Evolutionary conservation across 2,888 invertebrate genomes (phyloP).

Genomic region (Andrena flavipes): DNA sequence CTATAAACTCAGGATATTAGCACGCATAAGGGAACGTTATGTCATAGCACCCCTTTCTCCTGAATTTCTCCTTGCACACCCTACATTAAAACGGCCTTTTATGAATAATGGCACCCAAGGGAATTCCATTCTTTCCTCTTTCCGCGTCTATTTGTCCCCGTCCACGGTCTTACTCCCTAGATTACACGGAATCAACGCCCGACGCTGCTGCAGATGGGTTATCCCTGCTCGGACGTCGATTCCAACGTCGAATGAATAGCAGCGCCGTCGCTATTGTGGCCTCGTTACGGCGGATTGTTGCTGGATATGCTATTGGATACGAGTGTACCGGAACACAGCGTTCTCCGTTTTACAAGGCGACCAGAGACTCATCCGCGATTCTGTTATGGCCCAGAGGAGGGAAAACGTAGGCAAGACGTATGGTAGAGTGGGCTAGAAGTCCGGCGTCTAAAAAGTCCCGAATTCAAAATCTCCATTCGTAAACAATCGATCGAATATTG

Average conservation of each 20-base stretch:
- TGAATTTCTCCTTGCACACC: not conserved
- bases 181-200: slow-evolving; percentile 3
- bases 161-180: slow-evolving; percentile 11
- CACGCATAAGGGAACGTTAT: too few relatives aligned
- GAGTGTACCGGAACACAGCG: not conserved
- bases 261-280: not conserved
- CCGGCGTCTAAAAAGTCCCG: too few relatives aligned
- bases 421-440: too few relatives aligned
- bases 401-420: not conserved
- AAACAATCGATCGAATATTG: too few relatives aligned
- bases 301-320: not conserved
- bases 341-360: not conserved
- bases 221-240: not conserved
- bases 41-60: not conserved
- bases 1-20: too few relatives aligned
- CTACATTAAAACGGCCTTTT: slow-evolving; percentile 5
- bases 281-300: slow-evolving; percentile 23
- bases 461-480: too few relatives aligned
- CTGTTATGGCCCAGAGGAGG: not conserved
- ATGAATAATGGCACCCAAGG: slow-evolving; percentile 11
- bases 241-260: slow-evolving; percentile 18
- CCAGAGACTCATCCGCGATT: not conserved
- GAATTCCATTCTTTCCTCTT: not conserved
- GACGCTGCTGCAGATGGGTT: not conserved
- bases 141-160: slow-evolving; percentile 8